phyloP scores from a whole-genome alignment of 2,797 vertebrate genomes.

The Siniperca scherzeri region DNA sequence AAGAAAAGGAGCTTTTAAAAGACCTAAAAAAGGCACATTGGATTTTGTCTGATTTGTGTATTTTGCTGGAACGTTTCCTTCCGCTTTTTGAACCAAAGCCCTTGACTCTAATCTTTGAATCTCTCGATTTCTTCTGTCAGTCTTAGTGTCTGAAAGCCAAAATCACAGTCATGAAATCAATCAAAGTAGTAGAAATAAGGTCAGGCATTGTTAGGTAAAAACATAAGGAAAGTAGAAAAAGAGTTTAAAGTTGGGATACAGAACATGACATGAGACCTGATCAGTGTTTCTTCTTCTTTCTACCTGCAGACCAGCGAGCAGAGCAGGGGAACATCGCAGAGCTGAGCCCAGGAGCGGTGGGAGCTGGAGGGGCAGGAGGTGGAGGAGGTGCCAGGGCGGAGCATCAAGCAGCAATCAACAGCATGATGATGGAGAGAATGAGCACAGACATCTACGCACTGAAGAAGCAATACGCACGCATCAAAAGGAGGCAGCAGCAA shows the following conservation, averaged over 20 bases:
- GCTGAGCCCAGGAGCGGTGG: slow-evolving; percentile 95
- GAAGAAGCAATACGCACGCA: slow-evolving; percentile 94
- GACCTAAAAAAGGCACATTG: neutral
- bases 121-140: neutral
- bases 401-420: slow-evolving; percentile 96
- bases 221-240: neutral
- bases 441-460: slow-evolving; percentile 96
- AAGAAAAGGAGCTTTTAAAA: slow-evolving; percentile 55
- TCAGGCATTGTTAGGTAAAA: neutral
- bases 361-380: slow-evolving; percentile 84
- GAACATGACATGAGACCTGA: neutral
- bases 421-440: slow-evolving; percentile 99
- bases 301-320: slow-evolving; percentile 86
- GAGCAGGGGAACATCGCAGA: slow-evolving; percentile 94
- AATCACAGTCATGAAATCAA: neutral
- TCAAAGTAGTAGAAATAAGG: neutral
- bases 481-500: slow-evolving; percentile 96
- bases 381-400: slow-evolving; percentile 86
- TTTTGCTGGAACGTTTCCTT: slow-evolving; percentile 13
- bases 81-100: neutral
- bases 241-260: neutral
- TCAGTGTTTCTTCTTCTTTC: neutral
- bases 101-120: slow-evolving; percentile 19
- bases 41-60: slow-evolving; percentile 42
- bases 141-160: neutral